Base-by-base conservation (phyloP, 2,113 vertebrate species). In the human region DNA sequence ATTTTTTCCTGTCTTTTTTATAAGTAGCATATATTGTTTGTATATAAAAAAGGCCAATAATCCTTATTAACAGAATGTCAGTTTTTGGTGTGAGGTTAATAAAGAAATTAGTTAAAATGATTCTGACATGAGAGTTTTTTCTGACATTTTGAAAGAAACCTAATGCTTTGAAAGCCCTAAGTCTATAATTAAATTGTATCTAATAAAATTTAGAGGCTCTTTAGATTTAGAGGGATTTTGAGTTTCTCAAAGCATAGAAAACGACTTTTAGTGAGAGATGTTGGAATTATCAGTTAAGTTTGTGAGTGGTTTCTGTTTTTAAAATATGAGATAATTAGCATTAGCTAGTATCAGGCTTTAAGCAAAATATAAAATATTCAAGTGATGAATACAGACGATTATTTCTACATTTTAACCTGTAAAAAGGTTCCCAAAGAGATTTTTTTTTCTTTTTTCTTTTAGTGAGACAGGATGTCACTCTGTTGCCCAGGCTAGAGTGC, bases 301-400 rank as follows among this genome's bases (percentile, higher is more conserved):
- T 90, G 43, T 45, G 61, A 68, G 18, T 93, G 38, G 43, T 55
- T 75, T 87, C 55, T 76, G 4, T 43, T 90, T 91, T 96, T 90
- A 81, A 95, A 75, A 94, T 75, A 89, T 72, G 57, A 73, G 55
- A 57, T 61, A 82, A 96, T 93, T 88, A 90, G 27, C 40, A 93
- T 97, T 94, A 83, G 50, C 12, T 94, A 72, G 8, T 81, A 72
- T 90, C 38, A 72, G 66, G 94, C 96, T 93, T 84, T 90, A 96
- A 95, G 32, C 38, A 95, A 97, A 93, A 90, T 72, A 90, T 66
- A 83, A 59, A 78, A 85, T 40, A 50, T 96, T 55, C 3, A 68
- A 87, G 16, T 70, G 66, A 72, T 72, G 78, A 93, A 61, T 81
- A 83, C 38, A 86, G 30, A 80, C 84, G 25, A 92, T 32, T 96